Percentiles rank a stretch among this genome's conserved stretches.
phyloP scores from a whole-genome alignment of 2,888 invertebrate genomes.

The Ichneumoninae sp. region DNA sequence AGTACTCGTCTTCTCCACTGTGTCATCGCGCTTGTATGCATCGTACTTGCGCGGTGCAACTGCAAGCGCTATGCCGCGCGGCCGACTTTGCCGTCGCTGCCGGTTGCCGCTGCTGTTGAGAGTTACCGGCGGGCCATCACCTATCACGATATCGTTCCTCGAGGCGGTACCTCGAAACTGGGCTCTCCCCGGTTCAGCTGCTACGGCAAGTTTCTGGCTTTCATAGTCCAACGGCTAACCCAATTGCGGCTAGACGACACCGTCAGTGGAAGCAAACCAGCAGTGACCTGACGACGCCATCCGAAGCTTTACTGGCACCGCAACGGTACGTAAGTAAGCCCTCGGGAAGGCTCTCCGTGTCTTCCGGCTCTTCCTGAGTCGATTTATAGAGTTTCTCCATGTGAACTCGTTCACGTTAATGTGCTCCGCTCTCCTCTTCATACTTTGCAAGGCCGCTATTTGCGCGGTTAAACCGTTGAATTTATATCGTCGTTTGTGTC shows the following conservation, averaged over 20 bases:
- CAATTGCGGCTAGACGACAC: constrained; percentile 76
- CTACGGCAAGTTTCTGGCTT: constrained; percentile 72
- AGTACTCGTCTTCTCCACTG: not conserved
- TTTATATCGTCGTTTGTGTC: constrained; percentile 1
- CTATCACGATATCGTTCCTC: constrained; percentile 7
- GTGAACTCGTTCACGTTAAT: constrained; percentile 36
- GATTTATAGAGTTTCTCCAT: constrained; percentile 49
- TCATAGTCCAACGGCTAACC: constrained; percentile 68
- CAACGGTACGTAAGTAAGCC: constrained; percentile 73
- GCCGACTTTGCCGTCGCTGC: not conserved
- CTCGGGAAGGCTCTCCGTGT: constrained; percentile 58
- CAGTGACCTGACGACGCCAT: constrained; percentile 61
- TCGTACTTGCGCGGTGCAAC: not conserved
- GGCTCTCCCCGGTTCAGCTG: constrained; percentile 39
- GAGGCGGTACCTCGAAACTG: constrained; percentile 22
- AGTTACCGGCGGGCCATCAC: constrained; percentile 48
- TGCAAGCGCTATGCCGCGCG: constrained; percentile 27
- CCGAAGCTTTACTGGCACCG: constrained; percentile 55
- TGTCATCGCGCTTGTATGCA: not conserved
- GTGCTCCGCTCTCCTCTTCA: constrained; percentile 25
- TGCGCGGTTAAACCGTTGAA: not conserved
- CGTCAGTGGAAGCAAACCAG: constrained; percentile 63
- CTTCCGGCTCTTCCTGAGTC: constrained; percentile 38
- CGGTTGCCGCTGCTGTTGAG: constrained; percentile 25
- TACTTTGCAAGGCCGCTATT: not conserved